Conservation (phyloP, 2,113 vertebrate species). For the Empidonax traillii region DNA sequence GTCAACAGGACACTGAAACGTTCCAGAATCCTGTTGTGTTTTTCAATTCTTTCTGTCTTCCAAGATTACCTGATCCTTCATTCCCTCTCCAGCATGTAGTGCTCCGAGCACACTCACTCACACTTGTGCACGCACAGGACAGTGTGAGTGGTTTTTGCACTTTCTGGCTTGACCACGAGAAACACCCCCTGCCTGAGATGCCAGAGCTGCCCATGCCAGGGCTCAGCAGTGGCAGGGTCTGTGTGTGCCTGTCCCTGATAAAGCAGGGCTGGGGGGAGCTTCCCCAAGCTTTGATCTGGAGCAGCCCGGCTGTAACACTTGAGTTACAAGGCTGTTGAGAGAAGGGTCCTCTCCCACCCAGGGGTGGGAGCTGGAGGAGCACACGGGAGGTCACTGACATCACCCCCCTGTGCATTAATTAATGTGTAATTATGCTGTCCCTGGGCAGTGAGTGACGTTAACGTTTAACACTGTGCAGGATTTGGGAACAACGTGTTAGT, state of each 20-base stretch:
- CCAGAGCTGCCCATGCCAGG: rapidly evolving
- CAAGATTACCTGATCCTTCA: neutral
- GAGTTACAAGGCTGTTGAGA: neutral
- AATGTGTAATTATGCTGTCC: neutral
- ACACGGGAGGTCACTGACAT: neutral
- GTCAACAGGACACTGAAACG: constrained; percentile 56
- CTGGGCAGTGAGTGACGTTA: neutral
- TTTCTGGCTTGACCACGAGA: neutral
- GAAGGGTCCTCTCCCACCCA: neutral
- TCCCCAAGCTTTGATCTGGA: rapidly evolving
- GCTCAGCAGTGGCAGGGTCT: neutral
- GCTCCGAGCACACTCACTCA: neutral
- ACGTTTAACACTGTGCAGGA: neutral
- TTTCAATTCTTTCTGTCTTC: neutral
- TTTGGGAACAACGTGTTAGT: neutral
- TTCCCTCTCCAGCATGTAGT: neutral
- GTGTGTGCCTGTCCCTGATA: neutral
- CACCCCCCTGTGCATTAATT: neutral
- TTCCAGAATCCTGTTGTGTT: constrained; percentile 57
- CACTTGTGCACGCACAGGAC: rapidly evolving
- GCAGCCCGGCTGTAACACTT: neutral
- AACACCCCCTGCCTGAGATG: neutral
- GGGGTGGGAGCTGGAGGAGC: neutral
- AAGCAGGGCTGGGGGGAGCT: neutral
- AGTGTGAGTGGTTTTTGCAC: rapidly evolving